Conservation (phyloP, 2,888 invertebrate genomes). For the Drosophila multiciliata region DNA sequence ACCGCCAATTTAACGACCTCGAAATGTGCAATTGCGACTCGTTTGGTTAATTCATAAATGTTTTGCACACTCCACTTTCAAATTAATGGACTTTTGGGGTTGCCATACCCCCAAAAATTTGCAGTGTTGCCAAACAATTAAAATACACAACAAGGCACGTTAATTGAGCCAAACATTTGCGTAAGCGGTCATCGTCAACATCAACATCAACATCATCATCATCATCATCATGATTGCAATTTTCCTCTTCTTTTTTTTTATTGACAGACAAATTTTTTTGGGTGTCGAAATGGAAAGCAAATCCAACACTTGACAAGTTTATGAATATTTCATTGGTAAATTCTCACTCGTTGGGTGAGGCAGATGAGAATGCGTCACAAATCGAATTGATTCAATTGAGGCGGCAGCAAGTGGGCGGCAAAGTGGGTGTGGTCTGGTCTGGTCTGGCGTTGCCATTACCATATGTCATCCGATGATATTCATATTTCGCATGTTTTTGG, state of each 20-base stretch:
- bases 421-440: neutral
- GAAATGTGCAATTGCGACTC: slow-evolving; percentile 25
- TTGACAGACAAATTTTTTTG: slow-evolving; percentile 22
- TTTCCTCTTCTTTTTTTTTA: neutral
- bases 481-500: slow-evolving; percentile 54
- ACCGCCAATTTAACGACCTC: slow-evolving; percentile 41
- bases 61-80: neutral
- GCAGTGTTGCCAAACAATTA: slow-evolving; percentile 40
- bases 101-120: neutral
- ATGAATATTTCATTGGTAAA: slow-evolving; percentile 51
- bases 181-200: slow-evolving; percentile 23
- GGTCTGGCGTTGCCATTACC: slow-evolving; percentile 21
- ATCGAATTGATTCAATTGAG: slow-evolving; percentile 46
- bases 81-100: slow-evolving; percentile 19
- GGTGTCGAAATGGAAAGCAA: slow-evolving; percentile 42
- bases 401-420: neutral
- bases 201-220: neutral
- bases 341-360: slow-evolving; percentile 7
- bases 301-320: slow-evolving; percentile 50
- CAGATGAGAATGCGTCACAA: slow-evolving; percentile 27
- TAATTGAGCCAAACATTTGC: slow-evolving; percentile 54
- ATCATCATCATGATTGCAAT: slow-evolving; percentile 5
- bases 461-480: slow-evolving; percentile 50
- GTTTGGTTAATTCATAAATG: slow-evolving; percentile 29
- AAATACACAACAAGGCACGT: slow-evolving; percentile 37